Base-by-base conservation (phyloP, 2,113 vertebrate genomes). In the Pachycephala philippinensis region DNA sequence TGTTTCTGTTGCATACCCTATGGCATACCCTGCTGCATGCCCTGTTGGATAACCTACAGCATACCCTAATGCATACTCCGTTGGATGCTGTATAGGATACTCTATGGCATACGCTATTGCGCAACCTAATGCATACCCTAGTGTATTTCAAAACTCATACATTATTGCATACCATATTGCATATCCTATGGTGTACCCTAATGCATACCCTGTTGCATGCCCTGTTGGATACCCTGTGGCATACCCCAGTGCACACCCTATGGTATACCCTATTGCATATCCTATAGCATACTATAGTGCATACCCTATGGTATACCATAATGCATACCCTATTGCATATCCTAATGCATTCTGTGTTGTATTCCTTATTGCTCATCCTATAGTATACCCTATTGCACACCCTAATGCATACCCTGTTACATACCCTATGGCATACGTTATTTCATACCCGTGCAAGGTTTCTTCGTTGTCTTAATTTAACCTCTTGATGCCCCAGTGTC, bases 381-480 rank as follows among this genome's bases (percentile, higher is more conserved):
- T 21, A 16, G 33, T 19, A 69, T 69, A 28, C n/a, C 33, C n/a
- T 31, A 40, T 6, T n/a, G 56, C 35, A 37, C 22, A 42, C 59
- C 40, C 15, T 5, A 15, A 39, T 26, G 35, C 10, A 42, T n/a
- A 23, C 45, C 15, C 33, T 22, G 3, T 6, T 56, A 31, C 7
- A 6, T 47, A 30, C 39, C 33, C 45, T n/a, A 23, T 6, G 13
- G 30, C 10, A 13, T 45, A 16, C 12, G 3, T 37, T 27, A 31
- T 31, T 13, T 3, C 24, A 24, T 16, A 39, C 20, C 30, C 20
- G 4, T 2, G 0, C 37, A 8, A 18, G 5, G 40, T 39, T 82
- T 71, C 63, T 40, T 60, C 59, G 21, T 50, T 10, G 0, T 45
- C 31, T 65, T 53, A 15, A 13, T 64, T 81, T 28, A 33, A 39